Evolutionary conservation across 2,888 invertebrate genomes (phyloP).

Genomic region (Harpalus rubripes): DNA sequence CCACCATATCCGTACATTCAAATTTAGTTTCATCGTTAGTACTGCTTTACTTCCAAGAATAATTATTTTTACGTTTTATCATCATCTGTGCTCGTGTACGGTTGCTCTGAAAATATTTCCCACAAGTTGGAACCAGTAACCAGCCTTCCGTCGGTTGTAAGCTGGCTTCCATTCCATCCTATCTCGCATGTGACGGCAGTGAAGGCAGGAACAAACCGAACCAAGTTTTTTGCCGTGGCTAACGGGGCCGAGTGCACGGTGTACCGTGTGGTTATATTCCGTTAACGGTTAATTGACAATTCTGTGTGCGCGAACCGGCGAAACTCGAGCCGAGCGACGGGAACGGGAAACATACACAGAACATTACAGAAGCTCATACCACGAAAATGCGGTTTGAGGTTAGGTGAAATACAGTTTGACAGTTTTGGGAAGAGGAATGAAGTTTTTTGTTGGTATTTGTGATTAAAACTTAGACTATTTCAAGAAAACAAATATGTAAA

Average conservation of each 20-base stretch:
- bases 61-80: background rate
- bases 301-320: conserved; percentile 50
- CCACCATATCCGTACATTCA: too few species aligned
- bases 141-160: background rate
- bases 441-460: background rate
- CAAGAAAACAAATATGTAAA: too few species aligned
- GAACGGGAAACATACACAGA: background rate
- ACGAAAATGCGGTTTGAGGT: conserved; percentile 1
- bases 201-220: conserved; percentile 16
- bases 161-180: background rate
- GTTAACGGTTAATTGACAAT: conserved; percentile 66
- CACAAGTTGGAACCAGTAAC: background rate
- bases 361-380: background rate
- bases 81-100: background rate
- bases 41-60: too few species aligned
- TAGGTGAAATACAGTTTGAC: background rate
- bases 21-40: too few species aligned
- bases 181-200: conserved; percentile 4
- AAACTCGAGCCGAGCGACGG: conserved; percentile 19
- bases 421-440: background rate
- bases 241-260: conserved; percentile 25
- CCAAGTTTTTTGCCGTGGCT: conserved; percentile 19
- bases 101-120: background rate
- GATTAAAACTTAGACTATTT: background rate
- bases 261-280: conserved; percentile 62